phyloP scores from a whole-genome alignment of 2,888 invertebrate genomes.

The Herminia tarsipennalis region DNA sequence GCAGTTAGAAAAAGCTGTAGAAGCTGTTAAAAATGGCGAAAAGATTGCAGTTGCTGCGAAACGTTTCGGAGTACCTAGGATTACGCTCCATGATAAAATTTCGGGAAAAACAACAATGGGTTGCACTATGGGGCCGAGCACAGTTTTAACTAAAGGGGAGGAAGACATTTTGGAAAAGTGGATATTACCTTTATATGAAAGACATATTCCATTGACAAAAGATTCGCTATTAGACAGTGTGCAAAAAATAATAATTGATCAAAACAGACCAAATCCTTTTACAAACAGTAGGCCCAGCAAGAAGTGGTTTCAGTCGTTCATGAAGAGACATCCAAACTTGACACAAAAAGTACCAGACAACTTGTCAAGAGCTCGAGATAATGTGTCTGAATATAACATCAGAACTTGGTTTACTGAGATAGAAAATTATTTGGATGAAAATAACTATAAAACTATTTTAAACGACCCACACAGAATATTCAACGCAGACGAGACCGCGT shows the following conservation, averaged over 20 bases:
- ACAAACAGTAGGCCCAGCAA: conserved; percentile 27
- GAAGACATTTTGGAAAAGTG: conserved; percentile 27
- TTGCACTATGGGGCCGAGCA: conserved; percentile 30
- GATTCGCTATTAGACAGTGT: no score
- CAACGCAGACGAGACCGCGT: conserved; percentile 55
- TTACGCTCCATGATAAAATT: conserved; percentile 26
- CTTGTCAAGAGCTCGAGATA: conserved; percentile 24
- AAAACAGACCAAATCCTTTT: no score
- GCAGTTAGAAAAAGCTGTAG: conserved; percentile 28
- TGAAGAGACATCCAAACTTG: conserved; percentile 13
- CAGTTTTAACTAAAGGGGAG: no score
- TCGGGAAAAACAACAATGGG: conserved; percentile 21
- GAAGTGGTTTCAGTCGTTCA: conserved; percentile 31
- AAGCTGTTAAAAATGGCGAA: conserved; percentile 22
- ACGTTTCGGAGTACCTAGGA: conserved; percentile 24
- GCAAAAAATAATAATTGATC: no score
- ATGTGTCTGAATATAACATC: conserved; percentile 26
- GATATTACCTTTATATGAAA: conserved; percentile 22
- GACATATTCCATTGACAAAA: conserved; percentile 20
- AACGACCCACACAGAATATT: conserved; percentile 33
- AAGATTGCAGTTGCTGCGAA: conserved; percentile 15
- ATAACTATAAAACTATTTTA: conserved; percentile 11
- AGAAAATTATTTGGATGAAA: conserved; percentile 27
- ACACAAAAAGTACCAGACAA: conserved; percentile 21
- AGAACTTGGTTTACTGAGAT: conserved; percentile 26